Percentiles rank a stretch among this genome's conserved stretches.
Evolutionary conservation across 1,140 invertebrate species (phyloP).

Genomic region (Scaptomyza hsui): DNA sequence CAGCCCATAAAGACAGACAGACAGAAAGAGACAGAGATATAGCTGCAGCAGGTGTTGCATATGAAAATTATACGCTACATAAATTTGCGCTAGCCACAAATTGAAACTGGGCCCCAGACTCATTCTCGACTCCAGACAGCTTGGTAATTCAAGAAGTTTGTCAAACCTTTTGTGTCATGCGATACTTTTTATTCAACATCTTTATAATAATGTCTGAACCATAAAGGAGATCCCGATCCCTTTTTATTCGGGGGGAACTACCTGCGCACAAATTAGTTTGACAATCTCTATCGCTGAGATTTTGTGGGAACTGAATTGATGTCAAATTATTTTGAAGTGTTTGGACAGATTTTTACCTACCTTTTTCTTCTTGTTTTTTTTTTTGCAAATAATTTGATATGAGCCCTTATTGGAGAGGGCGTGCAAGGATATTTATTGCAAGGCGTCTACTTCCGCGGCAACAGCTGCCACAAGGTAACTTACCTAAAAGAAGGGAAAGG

Average conservation of each 20-base stretch:
- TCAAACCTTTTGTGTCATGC: conserved; percentile 77
- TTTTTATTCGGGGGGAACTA: conserved; percentile 39
- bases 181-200: conserved; percentile 74
- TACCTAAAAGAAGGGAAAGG: not conserved
- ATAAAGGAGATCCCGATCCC: conserved; percentile 8
- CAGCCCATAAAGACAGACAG: conserved; percentile 53
- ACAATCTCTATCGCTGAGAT: conserved; percentile 65
- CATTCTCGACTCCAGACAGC: not conserved
- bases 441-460: conserved; percentile 73
- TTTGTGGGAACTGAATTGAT: conserved; percentile 75
- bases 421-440: conserved; percentile 60
- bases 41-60: conserved; percentile 77
- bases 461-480: conserved; percentile 53
- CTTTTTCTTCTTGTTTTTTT: conserved; percentile 20
- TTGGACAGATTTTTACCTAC: conserved; percentile 75
- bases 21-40: conserved; percentile 17
- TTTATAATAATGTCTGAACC: conserved; percentile 55
- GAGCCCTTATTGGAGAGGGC: conserved; percentile 19
- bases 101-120: conserved; percentile 60
- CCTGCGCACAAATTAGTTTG: conserved; percentile 78
- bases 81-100: conserved; percentile 72
- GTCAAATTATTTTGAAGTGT: conserved; percentile 84
- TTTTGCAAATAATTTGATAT: conserved; percentile 77
- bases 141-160: conserved; percentile 74
- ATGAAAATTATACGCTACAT: conserved; percentile 82